A percentile compares a stretch with the other conserved stretches of the same genome.
These are phyloP conservation scores for Osmerus mordax DNA, from an alignment of 2,113 vertebrate genomes.

Conservation along the genomic window DNA sequence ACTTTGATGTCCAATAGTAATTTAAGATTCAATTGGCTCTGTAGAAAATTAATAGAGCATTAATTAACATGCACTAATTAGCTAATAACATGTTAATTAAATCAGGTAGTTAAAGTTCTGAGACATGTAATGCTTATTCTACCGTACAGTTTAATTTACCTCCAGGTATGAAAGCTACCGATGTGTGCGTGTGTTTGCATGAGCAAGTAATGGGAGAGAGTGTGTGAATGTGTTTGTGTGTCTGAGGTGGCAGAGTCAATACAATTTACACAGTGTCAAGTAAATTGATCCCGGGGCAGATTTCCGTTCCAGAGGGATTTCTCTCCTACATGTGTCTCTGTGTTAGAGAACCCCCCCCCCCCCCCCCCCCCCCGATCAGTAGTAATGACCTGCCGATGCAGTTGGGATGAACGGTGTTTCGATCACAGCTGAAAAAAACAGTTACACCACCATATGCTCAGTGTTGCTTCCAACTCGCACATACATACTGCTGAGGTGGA, in stretches of 20 bases:
- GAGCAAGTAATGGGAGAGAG: not conserved
- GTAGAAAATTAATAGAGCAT: slow-evolving; percentile 73
- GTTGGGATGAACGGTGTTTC: slow-evolving; percentile 36
- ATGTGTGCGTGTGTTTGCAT: not conserved
- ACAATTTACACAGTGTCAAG: slow-evolving; percentile 32
- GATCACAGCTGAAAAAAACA: slow-evolving; percentile 63
- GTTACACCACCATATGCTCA: slow-evolving; percentile 76
- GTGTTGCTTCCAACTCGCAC: slow-evolving; percentile 77
- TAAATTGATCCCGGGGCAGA: slow-evolving; percentile 5
- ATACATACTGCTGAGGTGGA: slow-evolving; percentile 78
- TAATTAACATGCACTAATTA: slow-evolving; percentile 75
- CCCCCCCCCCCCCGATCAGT: not conserved
- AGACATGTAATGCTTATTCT: slow-evolving; percentile 62
- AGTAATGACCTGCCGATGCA: slow-evolving; percentile 17
- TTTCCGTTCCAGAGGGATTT: slow-evolving; percentile 22
- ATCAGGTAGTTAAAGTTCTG: slow-evolving; percentile 69
- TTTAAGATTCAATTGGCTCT: slow-evolving; percentile 62
- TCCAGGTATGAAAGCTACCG: not conserved
- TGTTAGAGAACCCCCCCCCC: no score
- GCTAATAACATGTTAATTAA: slow-evolving; percentile 77
- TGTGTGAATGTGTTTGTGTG: not conserved
- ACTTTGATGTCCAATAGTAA: slow-evolving; percentile 63
- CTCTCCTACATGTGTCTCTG: not conserved
- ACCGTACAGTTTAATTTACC: slow-evolving; percentile 43
- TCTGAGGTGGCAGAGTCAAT: slow-evolving; percentile 8